A percentile compares a stretch with the other conserved stretches of the same genome.
phyloP scores from a whole-genome alignment of 2,113 vertebrate species.

The Bombycilla garrulus region DNA sequence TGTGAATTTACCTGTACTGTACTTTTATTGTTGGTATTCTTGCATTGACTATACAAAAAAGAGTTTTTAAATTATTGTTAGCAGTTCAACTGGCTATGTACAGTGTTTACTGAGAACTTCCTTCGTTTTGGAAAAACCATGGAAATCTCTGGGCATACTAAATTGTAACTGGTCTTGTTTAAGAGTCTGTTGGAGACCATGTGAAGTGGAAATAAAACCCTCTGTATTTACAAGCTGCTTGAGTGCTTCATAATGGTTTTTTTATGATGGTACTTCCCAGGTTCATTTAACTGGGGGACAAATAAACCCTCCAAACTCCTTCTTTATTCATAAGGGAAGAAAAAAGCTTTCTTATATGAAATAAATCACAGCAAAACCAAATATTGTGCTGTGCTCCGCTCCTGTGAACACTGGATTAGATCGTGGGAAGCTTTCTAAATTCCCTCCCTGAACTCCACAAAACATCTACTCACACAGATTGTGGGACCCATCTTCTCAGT shows the following conservation, averaged over 20 bases:
- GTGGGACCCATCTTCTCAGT: background rate
- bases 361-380: background rate
- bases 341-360: background rate
- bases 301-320: background rate
- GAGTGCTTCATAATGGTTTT: background rate
- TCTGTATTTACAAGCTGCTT: constrained; percentile 60
- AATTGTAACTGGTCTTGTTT: constrained; percentile 66
- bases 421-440: background rate
- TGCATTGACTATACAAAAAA: constrained; percentile 75
- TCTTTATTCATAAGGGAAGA: background rate
- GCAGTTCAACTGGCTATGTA: constrained; percentile 80
- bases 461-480: background rate
- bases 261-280: background rate
- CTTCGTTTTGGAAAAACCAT: constrained; percentile 58
- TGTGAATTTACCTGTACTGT: constrained; percentile 78
- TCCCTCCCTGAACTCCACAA: background rate
- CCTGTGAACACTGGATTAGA: background rate
- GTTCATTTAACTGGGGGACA: background rate
- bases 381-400: background rate
- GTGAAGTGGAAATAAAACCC: constrained; percentile 76
- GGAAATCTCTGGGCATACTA: constrained; percentile 61
- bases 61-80: constrained; percentile 87
- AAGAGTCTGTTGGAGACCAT: constrained; percentile 67
- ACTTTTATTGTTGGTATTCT: constrained; percentile 81
- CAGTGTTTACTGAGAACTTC: constrained; percentile 72